Conservation (phyloP, 2,113 vertebrate species). For the Gobio gobio region DNA sequence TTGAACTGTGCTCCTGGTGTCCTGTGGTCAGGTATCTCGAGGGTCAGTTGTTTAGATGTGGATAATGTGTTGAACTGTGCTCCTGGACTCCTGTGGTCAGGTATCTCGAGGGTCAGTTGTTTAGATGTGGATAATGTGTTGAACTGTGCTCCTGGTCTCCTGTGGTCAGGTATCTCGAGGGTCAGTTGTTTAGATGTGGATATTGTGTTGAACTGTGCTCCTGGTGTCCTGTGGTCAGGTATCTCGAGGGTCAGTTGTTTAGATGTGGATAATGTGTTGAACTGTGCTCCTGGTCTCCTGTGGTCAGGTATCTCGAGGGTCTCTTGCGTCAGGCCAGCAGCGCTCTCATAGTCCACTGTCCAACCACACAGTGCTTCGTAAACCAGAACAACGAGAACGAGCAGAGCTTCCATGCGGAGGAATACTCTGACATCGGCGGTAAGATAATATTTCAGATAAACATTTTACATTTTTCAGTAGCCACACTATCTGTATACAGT, state of each 20-base stretch:
- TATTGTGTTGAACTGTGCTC: too few relatives aligned
- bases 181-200: too few relatives aligned
- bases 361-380: slow-evolving; percentile 84
- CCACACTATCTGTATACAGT: background rate
- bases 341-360: slow-evolving; percentile 82
- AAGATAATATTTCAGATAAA: slow-evolving; percentile 16
- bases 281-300: background rate
- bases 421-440: slow-evolving; percentile 85
- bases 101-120: too few relatives aligned
- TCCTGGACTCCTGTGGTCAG: too few relatives aligned
- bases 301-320: slow-evolving; percentile 87
- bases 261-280: background rate
- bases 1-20: too few relatives aligned
- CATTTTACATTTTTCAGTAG: background rate
- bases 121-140: too few relatives aligned
- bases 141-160: too few relatives aligned
- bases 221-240: too few relatives aligned
- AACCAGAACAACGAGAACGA: slow-evolving; percentile 77
- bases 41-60: too few relatives aligned
- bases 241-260: background rate
- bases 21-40: too few relatives aligned
- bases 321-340: slow-evolving; percentile 89
- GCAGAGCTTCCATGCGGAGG: slow-evolving; percentile 83
- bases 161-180: too few relatives aligned
- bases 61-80: too few relatives aligned